Evolutionary conservation across 2,113 vertebrate genomes (phyloP).

Genomic region (Oxyura jamaicensis): DNA sequence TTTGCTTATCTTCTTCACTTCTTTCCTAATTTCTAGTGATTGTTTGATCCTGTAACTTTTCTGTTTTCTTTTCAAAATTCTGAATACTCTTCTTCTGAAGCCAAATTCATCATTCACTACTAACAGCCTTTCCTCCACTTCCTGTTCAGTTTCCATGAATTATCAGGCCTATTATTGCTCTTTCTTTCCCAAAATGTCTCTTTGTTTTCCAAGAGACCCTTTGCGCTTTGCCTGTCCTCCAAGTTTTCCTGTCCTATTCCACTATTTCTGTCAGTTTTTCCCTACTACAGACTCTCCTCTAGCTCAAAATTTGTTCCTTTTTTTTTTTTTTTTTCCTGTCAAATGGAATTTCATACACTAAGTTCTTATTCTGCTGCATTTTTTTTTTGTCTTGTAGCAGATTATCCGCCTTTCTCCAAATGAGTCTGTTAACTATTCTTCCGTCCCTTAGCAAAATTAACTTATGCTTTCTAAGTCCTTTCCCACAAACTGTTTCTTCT

Average conservation of each 20-base stretch:
- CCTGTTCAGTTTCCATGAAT: background rate
- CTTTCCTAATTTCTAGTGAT: background rate
- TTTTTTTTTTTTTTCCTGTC: background rate
- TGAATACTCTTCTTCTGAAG: background rate
- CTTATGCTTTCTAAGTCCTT: background rate
- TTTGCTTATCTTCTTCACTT: background rate
- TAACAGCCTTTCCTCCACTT: background rate
- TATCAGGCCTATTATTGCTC: background rate
- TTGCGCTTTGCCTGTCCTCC: background rate
- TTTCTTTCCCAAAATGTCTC: background rate
- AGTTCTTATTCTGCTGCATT: background rate
- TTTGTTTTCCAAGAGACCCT: background rate
- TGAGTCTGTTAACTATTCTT: background rate
- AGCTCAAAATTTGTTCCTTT: background rate
- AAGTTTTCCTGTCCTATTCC: background rate
- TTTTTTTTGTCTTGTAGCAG: background rate
- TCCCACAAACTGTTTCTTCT: fast-evolving
- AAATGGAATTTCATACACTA: background rate
- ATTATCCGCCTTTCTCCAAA: background rate
- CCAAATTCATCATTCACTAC: background rate
- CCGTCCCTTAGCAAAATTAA: background rate
- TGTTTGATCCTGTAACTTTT: background rate
- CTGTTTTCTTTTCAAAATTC: background rate
- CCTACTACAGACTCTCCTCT: background rate
- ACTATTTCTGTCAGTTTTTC: background rate